A percentile compares a stretch with the other conserved stretches of the same genome.
phyloP scores from a whole-genome alignment of 2,888 invertebrate species.

The Crematogaster levior region DNA sequence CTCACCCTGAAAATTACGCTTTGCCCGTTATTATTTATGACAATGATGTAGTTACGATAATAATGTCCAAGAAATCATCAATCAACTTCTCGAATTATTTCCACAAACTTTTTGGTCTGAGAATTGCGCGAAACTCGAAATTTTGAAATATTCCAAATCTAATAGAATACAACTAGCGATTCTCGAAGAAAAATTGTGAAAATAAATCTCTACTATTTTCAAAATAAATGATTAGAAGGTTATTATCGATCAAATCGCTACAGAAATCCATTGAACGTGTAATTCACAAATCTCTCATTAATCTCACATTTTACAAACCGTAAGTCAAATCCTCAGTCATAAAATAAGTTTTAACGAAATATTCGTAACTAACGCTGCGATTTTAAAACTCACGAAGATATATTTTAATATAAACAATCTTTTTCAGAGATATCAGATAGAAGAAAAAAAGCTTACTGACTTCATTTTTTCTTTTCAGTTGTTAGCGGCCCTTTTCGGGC shows the following conservation, averaged over 20 bases:
- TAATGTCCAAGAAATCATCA: not conserved
- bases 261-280: not conserved
- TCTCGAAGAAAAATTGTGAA: not conserved
- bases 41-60: constrained; percentile 22
- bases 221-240: not conserved
- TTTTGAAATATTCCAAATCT: not conserved
- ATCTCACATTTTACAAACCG: not conserved
- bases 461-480: constrained; percentile 72
- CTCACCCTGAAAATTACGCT: not conserved
- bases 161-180: not conserved
- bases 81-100: not conserved
- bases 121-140: not conserved
- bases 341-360: not conserved
- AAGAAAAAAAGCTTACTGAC: not conserved
- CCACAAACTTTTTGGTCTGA: not conserved
- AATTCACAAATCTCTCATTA: not conserved
- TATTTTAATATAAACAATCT: not conserved
- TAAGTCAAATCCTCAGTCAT: not conserved
- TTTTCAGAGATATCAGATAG: not conserved
- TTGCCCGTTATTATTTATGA: not conserved
- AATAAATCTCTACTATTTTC: not conserved
- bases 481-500: constrained; percentile 70
- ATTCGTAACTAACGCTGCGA: not conserved
- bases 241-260: not conserved
- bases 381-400: not conserved